phyloP scores from a whole-genome alignment of 2,888 invertebrate species.

The Drosophila acutilabella region DNA sequence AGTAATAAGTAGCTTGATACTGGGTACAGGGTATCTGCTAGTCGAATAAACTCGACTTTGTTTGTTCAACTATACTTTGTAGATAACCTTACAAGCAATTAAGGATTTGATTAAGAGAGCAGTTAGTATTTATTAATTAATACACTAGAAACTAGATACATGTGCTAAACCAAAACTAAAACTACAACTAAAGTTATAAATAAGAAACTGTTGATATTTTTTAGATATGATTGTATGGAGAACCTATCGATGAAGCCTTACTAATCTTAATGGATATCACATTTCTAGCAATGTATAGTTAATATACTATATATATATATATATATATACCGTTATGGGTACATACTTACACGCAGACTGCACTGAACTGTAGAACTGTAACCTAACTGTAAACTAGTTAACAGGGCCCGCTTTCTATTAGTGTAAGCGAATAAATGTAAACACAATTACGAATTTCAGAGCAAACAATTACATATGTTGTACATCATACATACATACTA shows the following conservation, averaged over 20 bases:
- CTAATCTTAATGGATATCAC: constrained; percentile 57
- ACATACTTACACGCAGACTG: constrained; percentile 38
- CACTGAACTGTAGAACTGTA: constrained; percentile 39
- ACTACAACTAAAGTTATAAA: not conserved
- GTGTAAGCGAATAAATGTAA: constrained; percentile 21
- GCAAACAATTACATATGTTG: constrained; percentile 20
- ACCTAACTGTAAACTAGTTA: constrained; percentile 34
- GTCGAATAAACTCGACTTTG: not conserved
- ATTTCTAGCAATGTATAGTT: constrained; percentile 36
- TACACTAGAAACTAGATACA: constrained; percentile 5
- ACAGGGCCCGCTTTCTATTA: constrained; percentile 31
- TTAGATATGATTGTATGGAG: constrained; percentile 44
- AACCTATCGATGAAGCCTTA: constrained; percentile 59
- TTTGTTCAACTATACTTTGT: not conserved
- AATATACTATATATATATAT: constrained; percentile 21
- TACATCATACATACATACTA: constrained; percentile 1
- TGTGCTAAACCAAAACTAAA: constrained; percentile 3
- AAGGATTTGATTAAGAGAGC: constrained; percentile 12
- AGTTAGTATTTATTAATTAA: constrained; percentile 10
- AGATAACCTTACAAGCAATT: constrained; percentile 3
- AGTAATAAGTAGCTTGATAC: not conserved
- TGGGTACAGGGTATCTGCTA: constrained; percentile 18
- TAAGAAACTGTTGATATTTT: constrained; percentile 45
- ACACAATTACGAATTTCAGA: constrained; percentile 31
- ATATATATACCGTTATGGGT: constrained; percentile 17